Percentiles rank a stretch among this genome's conserved stretches.
phyloP scores from a whole-genome alignment of 1,140 invertebrate genomes.

The silkworm (Bombyx mori) region DNA sequence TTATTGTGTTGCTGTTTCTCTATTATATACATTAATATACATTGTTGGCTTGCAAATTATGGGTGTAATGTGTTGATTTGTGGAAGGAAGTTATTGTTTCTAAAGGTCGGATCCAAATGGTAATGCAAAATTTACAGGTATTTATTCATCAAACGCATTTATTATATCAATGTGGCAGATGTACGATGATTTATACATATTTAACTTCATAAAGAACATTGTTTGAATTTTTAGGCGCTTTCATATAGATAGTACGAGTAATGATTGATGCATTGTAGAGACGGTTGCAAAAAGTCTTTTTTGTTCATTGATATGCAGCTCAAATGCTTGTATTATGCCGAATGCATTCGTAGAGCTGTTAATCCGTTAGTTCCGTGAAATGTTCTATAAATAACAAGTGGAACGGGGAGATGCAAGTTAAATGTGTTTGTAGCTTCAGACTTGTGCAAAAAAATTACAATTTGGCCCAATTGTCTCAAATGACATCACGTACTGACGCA shows the following conservation, averaged over 20 bases:
- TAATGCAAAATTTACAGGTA: slow-evolving; percentile 36
- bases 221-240: too few relatives aligned
- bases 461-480: slow-evolving; percentile 10
- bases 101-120: slow-evolving; percentile 55
- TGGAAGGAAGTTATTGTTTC: slow-evolving; percentile 40
- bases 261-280: too few relatives aligned
- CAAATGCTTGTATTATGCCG: slow-evolving; percentile 1
- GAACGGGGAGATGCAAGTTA: background rate
- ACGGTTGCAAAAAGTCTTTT: too few relatives aligned
- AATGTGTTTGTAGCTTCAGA: background rate
- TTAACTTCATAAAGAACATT: too few relatives aligned
- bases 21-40: slow-evolving; percentile 8
- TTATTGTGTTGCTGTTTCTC: slow-evolving; percentile 11
- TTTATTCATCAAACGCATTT: slow-evolving; percentile 26
- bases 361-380: slow-evolving; percentile 3
- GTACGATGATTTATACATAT: too few relatives aligned
- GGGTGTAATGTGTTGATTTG: slow-evolving; percentile 31
- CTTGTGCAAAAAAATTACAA: background rate
- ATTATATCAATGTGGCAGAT: too few relatives aligned
- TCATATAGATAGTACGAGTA: too few relatives aligned
- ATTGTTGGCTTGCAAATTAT: slow-evolving; percentile 21
- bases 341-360: slow-evolving; percentile 5
- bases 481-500: slow-evolving; percentile 19
- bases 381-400: background rate
- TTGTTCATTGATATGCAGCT: slow-evolving; percentile 5